Percentiles rank a stretch among this genome's conserved stretches.
Evolutionary conservation across 2,888 invertebrate genomes (phyloP).

Genomic region (Pteria penguin): DNA sequence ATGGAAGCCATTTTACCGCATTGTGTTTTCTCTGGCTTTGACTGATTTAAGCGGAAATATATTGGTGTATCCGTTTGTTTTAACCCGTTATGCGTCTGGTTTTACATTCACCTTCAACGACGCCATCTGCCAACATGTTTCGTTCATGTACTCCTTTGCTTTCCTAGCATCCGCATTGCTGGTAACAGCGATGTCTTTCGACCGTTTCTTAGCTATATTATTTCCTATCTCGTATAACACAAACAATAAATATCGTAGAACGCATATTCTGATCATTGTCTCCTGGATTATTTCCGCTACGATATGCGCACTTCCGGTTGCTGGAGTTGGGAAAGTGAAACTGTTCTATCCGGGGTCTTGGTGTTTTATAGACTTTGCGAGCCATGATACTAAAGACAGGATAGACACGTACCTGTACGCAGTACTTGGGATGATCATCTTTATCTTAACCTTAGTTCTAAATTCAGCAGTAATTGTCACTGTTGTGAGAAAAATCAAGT

Average conservation of each 20-base stretch:
- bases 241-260: background rate
- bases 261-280: background rate
- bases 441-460: too few relatives aligned
- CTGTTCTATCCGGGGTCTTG: too few relatives aligned
- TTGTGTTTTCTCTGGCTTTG: conserved; percentile 5
- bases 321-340: background rate
- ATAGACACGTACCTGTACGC: too few relatives aligned
- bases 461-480: too few relatives aligned
- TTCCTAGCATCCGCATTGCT: conserved; percentile 21
- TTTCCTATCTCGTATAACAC: conserved; percentile 7
- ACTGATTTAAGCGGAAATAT: conserved; percentile 10
- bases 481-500: too few relatives aligned
- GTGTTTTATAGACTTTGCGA: too few relatives aligned
- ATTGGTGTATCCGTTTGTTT: conserved; percentile 6
- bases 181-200: conserved; percentile 16
- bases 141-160: conserved; percentile 13
- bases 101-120: conserved; percentile 13
- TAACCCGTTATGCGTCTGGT: conserved; percentile 11
- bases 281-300: conserved; percentile 14
- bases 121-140: background rate
- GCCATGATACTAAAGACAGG: too few relatives aligned
- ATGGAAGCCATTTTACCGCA: conserved; percentile 18
- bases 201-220: conserved; percentile 4
- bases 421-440: too few relatives aligned
- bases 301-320: background rate